Evolutionary conservation across 2,888 invertebrate species (phyloP), one percentile per base, ranked within the genome.

Genomic region (Platycheirus albimanus): DNA sequence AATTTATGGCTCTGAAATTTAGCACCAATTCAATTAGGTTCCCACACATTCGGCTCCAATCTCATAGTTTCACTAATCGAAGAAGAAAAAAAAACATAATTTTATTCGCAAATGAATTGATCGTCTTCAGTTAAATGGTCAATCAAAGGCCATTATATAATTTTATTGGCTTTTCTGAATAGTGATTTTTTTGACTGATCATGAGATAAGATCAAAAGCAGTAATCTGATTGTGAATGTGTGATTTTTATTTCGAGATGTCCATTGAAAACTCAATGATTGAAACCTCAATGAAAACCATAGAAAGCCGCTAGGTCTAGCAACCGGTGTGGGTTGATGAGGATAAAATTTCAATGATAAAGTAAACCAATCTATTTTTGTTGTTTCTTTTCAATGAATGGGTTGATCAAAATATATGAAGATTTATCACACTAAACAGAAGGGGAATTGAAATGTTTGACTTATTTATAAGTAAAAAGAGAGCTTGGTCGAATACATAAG

Each of bases 111-210:
- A 70, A 80, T 76, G 56, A 75, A 64, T 13, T 58, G 51, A 51
- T 76, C 70, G 80, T 80, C 76, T 76, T 51, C 70, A 64, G 45
- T 64, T 76, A 64, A 51, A 70, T 76, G 51, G 69, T 58, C 76
- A 76, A 76, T 80, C 80, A 80, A 61, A 70, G 76, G 70, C 70
- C 58, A 80, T 80, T 76, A 80, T 58, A 64, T 70, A 56, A 69
- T 70, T 76, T 69, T 64, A 80, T 64, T 70, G 24, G 24, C 13
- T 51, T n/a, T 38, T 19, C 7, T 47, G 36, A 61, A 75, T 58
- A 49, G 19, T 41, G 54, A 11, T 56, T 15, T 51, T 36, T 69
- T 69, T 56, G 49, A 28, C 19, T 38, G 43, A 28, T 64, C 54
- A 56, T 63, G 63, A 69, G 76, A 80, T 70, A 70, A 70, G 63